Base-by-base conservation (phyloP, 2,888 invertebrate species). In the Pherbina coryleti region DNA sequence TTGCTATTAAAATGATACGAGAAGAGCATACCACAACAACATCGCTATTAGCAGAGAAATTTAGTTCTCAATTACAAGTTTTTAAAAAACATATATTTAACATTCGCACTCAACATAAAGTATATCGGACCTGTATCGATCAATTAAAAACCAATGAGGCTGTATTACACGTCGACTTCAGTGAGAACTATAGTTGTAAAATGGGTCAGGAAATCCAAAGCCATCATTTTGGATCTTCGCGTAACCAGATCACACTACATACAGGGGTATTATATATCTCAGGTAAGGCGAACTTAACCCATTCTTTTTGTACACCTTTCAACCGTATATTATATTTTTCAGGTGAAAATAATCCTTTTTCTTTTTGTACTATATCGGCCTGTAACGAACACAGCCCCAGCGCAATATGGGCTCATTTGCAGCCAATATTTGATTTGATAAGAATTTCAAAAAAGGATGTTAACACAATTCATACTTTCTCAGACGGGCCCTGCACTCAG, bases 41-140 rank as follows among this genome's bases (percentile, higher is more conserved):
- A 74, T 74, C 74, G 74, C 74, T 74, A 74, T 74, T 74, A 64
- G 74, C 74, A 74, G 74, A 74, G 74, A 74, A 64, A 74, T 74
- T 74, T 74, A 74, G 74, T 74, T 74, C 74, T 74, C 74, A 64
- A 74, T 64, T 74, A 64, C 64, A 74, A 74, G 74, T 53, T 74
- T 74, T 74, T 74, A 74, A 74, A 74, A 74, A 64, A 31, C 31
- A 31, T 31, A 31, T 31, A 31, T 31, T 31, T 31, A 31, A 31
- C 62, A 62, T 62, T 62, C 62, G 62, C 62, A 4, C 62, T 62
- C 62, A 62, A 62, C 62, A 62, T 62, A 62, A 62, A 62, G 62
- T 14, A 62, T 62, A 62, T 62, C 62, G 62, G 62, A 62, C 7
- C 62, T 62, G 62, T 62, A 62, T 62, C 62, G 62, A 62, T 62